Evolutionary conservation across 2,888 invertebrate species (phyloP).

Genomic region (Amphipoea oculea): DNA sequence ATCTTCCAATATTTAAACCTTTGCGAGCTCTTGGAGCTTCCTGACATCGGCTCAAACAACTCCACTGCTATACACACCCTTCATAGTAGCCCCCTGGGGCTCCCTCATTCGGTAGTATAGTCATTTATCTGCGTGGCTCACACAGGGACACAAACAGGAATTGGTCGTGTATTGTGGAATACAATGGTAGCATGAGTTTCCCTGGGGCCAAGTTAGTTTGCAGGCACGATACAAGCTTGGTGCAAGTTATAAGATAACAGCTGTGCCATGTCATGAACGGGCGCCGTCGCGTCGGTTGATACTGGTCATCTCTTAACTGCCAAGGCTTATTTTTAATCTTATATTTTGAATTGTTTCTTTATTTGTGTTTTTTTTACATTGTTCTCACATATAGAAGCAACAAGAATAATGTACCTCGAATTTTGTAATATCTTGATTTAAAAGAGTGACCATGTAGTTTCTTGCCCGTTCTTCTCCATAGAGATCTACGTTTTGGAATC

Average conservation of each 20-base stretch:
- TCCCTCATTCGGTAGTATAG: background rate
- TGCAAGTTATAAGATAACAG: background rate
- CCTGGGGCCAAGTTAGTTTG: slow-evolving; percentile 40
- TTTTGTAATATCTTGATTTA: too few relatives aligned
- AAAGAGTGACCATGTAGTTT: too few relatives aligned
- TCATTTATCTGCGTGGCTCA: slow-evolving; percentile 20
- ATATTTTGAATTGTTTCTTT: too few relatives aligned
- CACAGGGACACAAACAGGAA: slow-evolving; percentile 25
- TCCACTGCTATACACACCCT: background rate
- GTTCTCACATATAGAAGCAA: too few relatives aligned
- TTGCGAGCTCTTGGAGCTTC: background rate
- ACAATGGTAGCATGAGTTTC: slow-evolving; percentile 44
- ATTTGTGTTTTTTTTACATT: too few relatives aligned
- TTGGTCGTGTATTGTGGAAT: slow-evolving; percentile 49
- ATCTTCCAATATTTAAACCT: background rate
- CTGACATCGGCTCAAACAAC: background rate
- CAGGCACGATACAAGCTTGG: slow-evolving; percentile 1
- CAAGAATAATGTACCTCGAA: too few relatives aligned
- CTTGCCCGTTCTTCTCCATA: too few relatives aligned
- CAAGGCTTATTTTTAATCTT: too few relatives aligned
- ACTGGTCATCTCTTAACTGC: too few relatives aligned
- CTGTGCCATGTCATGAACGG: background rate
- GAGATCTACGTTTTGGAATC: too few relatives aligned
- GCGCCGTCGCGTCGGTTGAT: too few relatives aligned
- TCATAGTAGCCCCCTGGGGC: slow-evolving; percentile 10